Evolutionary conservation across 2,888 invertebrate genomes (phyloP).

Genomic region (Tipula vernalis): DNA sequence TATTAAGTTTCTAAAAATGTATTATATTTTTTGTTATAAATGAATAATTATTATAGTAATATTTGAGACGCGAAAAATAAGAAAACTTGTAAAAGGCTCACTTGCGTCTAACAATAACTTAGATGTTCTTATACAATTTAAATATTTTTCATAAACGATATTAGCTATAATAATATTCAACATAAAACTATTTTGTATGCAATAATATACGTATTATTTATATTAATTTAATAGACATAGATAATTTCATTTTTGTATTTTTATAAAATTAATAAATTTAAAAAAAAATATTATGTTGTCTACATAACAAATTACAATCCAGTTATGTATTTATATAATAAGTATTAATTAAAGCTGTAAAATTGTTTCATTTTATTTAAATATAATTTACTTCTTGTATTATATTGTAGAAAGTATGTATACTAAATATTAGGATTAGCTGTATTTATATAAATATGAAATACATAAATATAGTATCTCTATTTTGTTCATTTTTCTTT

Average conservation of each 20-base stretch:
- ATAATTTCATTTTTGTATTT: not conserved
- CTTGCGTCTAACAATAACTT: too few relatives aligned
- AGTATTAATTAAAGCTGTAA: not conserved
- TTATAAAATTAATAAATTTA: not conserved
- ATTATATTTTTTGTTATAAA: not conserved
- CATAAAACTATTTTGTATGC: not conserved
- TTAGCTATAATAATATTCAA: not conserved
- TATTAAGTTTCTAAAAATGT: not conserved
- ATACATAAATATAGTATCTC: not conserved
- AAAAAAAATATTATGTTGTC: not conserved
- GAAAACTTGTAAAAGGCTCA: too few relatives aligned
- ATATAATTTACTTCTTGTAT: not conserved
- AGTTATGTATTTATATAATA: not conserved
- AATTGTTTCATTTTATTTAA: not conserved
- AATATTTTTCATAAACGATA: not conserved
- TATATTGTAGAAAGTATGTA: not conserved
- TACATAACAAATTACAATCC: not conserved
- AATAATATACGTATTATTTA: not conserved
- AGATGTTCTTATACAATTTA: not conserved
- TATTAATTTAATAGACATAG: not conserved
- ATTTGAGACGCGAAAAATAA: not conserved
- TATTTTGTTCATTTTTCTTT: not conserved
- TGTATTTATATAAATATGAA: not conserved
- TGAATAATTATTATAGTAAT: not conserved
- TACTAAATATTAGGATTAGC: too few relatives aligned